phyloP scores from a whole-genome alignment of 1,140 invertebrate genomes.

The Neodiprion pinetum region DNA sequence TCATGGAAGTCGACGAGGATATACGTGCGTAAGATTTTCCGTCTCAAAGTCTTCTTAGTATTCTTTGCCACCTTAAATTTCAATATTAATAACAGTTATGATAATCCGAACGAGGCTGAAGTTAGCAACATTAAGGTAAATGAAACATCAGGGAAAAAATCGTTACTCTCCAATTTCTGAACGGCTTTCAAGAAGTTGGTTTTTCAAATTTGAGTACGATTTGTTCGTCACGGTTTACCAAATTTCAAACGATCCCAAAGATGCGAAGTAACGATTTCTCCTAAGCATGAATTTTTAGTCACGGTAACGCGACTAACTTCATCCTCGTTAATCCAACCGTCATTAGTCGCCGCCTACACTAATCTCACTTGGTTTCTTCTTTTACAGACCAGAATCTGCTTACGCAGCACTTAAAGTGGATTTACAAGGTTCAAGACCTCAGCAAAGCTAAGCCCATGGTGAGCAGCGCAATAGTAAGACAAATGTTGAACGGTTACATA shows the following conservation, averaged over 20 bases:
- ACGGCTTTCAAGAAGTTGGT: too few relatives aligned
- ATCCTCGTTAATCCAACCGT: background rate
- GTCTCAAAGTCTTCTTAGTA: background rate
- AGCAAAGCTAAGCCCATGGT: background rate
- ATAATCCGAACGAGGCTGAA: background rate
- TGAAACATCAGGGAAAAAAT: background rate
- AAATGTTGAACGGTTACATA: conserved; percentile 1
- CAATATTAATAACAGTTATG: too few relatives aligned
- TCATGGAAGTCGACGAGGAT: conserved; percentile 53
- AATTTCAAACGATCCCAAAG: conserved; percentile 29
- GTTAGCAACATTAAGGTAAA: too few relatives aligned
- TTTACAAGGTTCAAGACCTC: background rate
- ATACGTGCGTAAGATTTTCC: background rate
- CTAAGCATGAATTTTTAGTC: too few relatives aligned
- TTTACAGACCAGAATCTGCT: background rate
- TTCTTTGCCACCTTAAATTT: background rate
- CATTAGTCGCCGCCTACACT: background rate
- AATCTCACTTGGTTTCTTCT: background rate
- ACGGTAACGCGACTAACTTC: too few relatives aligned
- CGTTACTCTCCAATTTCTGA: too few relatives aligned
- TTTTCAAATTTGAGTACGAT: conserved; percentile 7
- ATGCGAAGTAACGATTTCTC: too few relatives aligned
- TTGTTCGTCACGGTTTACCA: background rate
- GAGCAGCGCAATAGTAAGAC: background rate
- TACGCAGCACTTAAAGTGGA: conserved; percentile 5